A percentile compares a stretch with the other conserved stretches of the same genome.
These are phyloP conservation scores for Oncopeltus fasciatus DNA, from an alignment of 1,140 invertebrate species.

Conservation along the genomic window DNA sequence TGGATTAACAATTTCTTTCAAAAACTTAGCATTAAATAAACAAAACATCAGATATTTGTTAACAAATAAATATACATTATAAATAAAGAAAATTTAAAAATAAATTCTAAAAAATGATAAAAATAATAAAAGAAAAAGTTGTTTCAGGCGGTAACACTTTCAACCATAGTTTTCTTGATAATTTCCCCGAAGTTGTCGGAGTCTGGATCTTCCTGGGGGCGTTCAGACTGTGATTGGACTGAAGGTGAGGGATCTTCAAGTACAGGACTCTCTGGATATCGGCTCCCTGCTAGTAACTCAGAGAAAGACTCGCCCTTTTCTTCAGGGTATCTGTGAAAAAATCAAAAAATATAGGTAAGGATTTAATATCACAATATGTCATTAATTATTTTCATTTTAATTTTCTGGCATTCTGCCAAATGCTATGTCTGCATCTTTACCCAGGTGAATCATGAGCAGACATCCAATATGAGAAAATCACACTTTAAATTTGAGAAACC, in stretches of 20 bases:
- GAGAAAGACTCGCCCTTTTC: neutral
- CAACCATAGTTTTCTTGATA: slow-evolving; percentile 83
- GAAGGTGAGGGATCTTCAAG: neutral
- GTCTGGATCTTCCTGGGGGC: slow-evolving; percentile 26
- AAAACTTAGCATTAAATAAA: no score
- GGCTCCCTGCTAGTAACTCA: neutral
- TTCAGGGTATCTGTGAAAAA: neutral
- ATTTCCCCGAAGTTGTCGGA: slow-evolving; percentile 77
- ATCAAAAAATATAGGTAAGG: no score
- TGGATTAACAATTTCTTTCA: no score
- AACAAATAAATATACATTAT: no score
- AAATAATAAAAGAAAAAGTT: neutral
- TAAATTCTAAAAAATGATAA: neutral
- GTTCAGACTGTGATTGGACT: slow-evolving; percentile 27
- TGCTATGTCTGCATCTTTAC: no score
- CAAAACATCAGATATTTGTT: no score
- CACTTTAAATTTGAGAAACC: no score
- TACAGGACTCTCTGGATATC: neutral
- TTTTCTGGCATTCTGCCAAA: no score
- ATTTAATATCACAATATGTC: no score
- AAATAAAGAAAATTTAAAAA: neutral
- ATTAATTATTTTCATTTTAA: no score
- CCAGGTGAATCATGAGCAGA: no score
- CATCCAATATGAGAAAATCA: no score
- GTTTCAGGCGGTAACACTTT: slow-evolving; percentile 65